Evolutionary conservation across 2,113 vertebrate species (phyloP), one percentile per base, ranked within the genome.

Genomic region (Callipepla squamata): DNA sequence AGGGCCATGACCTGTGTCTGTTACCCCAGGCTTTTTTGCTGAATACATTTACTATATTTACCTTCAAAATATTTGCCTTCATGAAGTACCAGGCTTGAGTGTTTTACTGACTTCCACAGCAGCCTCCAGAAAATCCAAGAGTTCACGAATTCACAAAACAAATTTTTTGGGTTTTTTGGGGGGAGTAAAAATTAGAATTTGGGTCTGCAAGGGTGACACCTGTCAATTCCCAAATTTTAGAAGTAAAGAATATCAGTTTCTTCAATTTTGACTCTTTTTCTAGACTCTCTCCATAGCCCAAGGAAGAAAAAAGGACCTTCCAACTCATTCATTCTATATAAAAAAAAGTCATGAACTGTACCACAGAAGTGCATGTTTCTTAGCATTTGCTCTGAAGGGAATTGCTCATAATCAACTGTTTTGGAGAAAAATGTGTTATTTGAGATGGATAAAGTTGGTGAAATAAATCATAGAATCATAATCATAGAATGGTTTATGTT

Each of bases 91-190:
- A n/a, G 8, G 22, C n/a, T 13, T 81, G 23, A 85, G 20, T 45
- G 32, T 59, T 82, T 16, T 34, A 45, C 26, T 13, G 21, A 26
- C 9, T 7, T 48, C 17, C 36, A 13, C 0, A 0, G 8, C 18
- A 94, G 17, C n/a, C 28, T 80, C 36, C 67, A 75, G 8, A 13
- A 51, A 51, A 19, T 11, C 7, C 32, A 15, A 25, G 38, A 44
- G 34, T 48, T 81, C 47, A 44, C 14, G 72, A 26, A 58, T 21
- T 36, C 36, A 36, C 36, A 36, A 36, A 36, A 36, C 36, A 36
- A 36, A 36, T 36, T 36, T 36, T 11, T 51, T 78, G 16, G 11
- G 75, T 80, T 78, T 67, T 3, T 18, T 45, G 26, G 21, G 8
- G 28, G 5, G 22, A 57, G 15, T 13, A 30, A 90, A 90, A 86